These are phyloP conservation scores for Umimayanthus chanpuru DNA, from an alignment of 92 coral and sea anemone species.

Conservation along the genomic window DNA sequence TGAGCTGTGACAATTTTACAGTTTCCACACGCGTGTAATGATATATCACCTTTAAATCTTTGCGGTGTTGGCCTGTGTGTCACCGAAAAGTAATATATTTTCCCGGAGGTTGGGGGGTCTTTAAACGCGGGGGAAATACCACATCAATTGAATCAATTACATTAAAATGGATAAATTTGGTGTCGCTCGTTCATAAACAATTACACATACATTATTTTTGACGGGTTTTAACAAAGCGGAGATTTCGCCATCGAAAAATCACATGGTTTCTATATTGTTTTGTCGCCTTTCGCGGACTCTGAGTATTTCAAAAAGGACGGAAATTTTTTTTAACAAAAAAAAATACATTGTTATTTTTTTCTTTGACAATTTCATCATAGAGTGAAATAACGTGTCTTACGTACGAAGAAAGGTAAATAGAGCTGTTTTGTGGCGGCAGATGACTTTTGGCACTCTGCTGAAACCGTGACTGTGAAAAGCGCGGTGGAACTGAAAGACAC, in stretches of 20 bases:
- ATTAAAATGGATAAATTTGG: neutral
- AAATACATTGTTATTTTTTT: neutral
- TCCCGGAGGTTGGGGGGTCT: constrained; percentile 1
- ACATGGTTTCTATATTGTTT: neutral
- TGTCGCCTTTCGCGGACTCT: neutral
- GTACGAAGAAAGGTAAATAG: constrained; percentile 49
- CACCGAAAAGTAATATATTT: neutral
- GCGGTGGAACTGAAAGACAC: neutral
- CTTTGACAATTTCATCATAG: constrained; percentile 44
- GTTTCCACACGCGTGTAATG: neutral
- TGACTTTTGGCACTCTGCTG: constrained; percentile 10
- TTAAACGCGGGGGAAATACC: neutral
- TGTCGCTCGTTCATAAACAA: neutral
- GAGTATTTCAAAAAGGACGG: neutral
- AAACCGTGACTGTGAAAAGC: neutral
- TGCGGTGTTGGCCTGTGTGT: neutral
- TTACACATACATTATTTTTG: neutral
- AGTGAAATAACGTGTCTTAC: constrained; percentile 36
- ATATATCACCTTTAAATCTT: neutral
- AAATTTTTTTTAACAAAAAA: neutral
- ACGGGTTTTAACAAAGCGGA: neutral
- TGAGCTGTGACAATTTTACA: too few species aligned
- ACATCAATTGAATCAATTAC: neutral
- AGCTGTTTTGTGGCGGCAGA: constrained; percentile 36
- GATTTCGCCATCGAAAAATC: neutral